Conservation (phyloP, 2,797 vertebrate genomes). For the Catostomus latipinnis region DNA sequence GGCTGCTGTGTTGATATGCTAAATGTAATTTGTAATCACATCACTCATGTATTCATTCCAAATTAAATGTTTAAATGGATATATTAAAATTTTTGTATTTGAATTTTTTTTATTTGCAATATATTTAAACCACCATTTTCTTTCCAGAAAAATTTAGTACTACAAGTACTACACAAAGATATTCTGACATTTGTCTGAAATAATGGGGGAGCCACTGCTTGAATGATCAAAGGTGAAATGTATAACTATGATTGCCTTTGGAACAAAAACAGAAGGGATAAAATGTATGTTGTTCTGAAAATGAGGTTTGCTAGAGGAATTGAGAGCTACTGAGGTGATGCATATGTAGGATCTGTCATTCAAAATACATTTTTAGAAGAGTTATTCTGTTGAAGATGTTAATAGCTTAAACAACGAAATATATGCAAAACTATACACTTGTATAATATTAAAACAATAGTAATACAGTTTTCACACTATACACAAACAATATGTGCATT, state of each 20-base stretch:
- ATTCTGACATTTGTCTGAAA: background rate
- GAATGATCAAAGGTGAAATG: slow-evolving; percentile 4
- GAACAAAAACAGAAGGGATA: background rate
- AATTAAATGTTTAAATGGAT: slow-evolving; percentile 13
- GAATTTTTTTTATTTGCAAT: background rate
- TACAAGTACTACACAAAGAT: slow-evolving; percentile 1
- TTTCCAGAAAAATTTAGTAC: background rate
- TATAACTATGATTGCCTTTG: background rate
- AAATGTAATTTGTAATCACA: slow-evolving; percentile 29
- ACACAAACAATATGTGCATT: too few relatives aligned
- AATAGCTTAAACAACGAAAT: background rate
- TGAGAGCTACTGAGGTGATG: background rate
- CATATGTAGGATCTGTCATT: background rate
- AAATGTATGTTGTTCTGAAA: background rate
- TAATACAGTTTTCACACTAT: too few relatives aligned
- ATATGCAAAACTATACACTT: background rate
- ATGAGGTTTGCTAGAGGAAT: background rate
- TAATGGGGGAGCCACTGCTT: background rate
- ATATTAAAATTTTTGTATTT: background rate
- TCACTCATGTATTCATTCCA: slow-evolving; percentile 13
- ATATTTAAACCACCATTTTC: background rate
- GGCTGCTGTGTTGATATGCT: slow-evolving; percentile 11
- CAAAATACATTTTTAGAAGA: background rate
- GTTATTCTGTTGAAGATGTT: background rate
- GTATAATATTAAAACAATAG: too few relatives aligned